phyloP scores from a whole-genome alignment of 2,113 vertebrate species.

The Bucco capensis region DNA sequence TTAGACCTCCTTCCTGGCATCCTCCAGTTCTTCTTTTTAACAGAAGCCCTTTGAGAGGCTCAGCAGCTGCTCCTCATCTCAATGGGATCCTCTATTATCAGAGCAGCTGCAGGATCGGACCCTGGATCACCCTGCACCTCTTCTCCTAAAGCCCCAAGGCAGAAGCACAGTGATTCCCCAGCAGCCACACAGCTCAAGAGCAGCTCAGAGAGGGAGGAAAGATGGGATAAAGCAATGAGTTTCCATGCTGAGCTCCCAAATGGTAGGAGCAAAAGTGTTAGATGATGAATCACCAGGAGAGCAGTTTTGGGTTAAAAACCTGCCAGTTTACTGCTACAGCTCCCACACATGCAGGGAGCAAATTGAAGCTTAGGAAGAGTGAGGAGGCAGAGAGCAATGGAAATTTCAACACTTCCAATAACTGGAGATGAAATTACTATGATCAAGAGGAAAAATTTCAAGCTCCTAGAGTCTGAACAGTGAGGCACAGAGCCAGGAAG shows the following conservation, averaged over 20 bases:
- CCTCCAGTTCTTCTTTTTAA: background rate
- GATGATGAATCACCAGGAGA: background rate
- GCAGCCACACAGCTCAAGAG: background rate
- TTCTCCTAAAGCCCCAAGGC: background rate
- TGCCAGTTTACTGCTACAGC: background rate
- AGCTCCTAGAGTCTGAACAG: background rate
- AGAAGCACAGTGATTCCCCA: background rate
- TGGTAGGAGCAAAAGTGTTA: background rate
- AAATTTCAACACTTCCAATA: conserved; percentile 26
- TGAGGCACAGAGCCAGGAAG: conserved; percentile 10
- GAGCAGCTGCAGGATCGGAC: conserved; percentile 34
- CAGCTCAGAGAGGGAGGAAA: background rate
- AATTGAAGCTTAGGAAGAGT: background rate
- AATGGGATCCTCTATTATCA: conserved; percentile 1
- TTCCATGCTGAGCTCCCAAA: conserved; percentile 1
- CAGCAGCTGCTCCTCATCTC: conserved; percentile 45
- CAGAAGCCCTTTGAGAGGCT: conserved; percentile 28
- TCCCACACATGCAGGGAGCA: conserved; percentile 4
- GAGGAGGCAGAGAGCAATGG: background rate
- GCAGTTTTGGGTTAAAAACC: background rate
- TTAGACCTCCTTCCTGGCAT: background rate
- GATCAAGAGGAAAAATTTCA: conserved; percentile 6
- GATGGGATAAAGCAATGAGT: background rate
- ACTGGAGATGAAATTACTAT: background rate
- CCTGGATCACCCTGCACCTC: background rate